Base-by-base conservation (phyloP, 2,888 invertebrate species). In the Subacronicta megacephala region DNA sequence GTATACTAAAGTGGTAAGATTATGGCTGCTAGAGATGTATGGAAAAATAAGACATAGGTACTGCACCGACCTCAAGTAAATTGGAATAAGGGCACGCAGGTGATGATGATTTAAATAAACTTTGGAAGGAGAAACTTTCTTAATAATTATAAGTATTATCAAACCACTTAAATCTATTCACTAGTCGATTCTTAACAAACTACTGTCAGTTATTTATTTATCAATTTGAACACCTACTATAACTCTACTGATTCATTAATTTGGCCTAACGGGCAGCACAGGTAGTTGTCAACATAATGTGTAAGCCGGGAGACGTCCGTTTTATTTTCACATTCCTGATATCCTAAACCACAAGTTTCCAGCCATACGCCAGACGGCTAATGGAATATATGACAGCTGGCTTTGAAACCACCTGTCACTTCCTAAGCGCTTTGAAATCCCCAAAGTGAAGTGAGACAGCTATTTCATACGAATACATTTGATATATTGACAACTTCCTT, bases 361-460 rank as follows among this genome's bases (percentile, higher is more conserved):
- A 44, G n/a, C 44, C 26, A 16, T 36, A 6, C 9, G 16, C 23
- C 51, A 23, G 23, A 40, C 40, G 13, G 15, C 13, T 63, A 50
- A 62, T 35, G 7, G 41, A 47, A 18, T 40, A 46, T 51, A 49
- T 62, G 44, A 57, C 52, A 62, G n/a, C 16, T 6, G 35, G 49
- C 41, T 52, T 62, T 52, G 23, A 38, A 45, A 41, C 7, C 13
- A 12, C 9, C 35, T 23, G 56, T 45, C 57, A 49, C 44, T 23
- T 49, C 4, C 31, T 52, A 36, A 62, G 57, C 15, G 57, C 49
- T 52, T 62, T 62, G 57, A 67, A 46, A 62, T 61, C 31, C 40
- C 18, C 9, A 20, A 49, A 45, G 37, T 43, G 43, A 33, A 37
- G 15, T 16, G 16, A 23, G 20, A 41, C 47, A 44, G 40, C 33